These are phyloP conservation scores for Willowsia nigromaculata DNA, from an alignment of 2,888 invertebrate genomes.

Conservation along the genomic window DNA sequence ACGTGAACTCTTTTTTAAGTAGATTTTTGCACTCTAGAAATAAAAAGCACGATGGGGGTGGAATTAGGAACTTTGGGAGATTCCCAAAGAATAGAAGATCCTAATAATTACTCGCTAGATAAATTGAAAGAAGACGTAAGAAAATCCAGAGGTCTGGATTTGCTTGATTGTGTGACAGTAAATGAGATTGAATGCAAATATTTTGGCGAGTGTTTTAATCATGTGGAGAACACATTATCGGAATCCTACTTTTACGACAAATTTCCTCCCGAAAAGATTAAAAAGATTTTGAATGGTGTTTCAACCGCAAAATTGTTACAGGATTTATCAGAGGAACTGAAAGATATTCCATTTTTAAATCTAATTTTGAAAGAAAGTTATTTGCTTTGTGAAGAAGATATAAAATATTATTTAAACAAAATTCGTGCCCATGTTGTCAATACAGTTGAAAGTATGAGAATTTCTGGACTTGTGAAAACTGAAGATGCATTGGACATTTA, in stretches of 20 bases:
- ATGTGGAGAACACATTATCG: background rate
- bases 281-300: background rate
- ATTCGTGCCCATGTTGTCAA: background rate
- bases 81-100: no score
- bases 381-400: background rate
- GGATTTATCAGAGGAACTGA: background rate
- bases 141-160: no score
- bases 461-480: background rate
- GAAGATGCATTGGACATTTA: background rate
- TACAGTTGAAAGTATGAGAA: background rate
- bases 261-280: background rate
- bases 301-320: background rate
- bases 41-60: no score
- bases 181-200: conserved; percentile 41
- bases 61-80: no score
- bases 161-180: no score
- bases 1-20: no score
- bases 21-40: no score
- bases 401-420: background rate
- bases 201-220: background rate
- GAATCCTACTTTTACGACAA: background rate
- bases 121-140: no score
- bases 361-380: background rate
- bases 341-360: background rate
- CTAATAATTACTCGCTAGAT: no score